Percentiles rank a stretch among this genome's conserved stretches.
Conservation (phyloP, 2,113 vertebrate species). For the Microcebus griseorufus region DNA sequence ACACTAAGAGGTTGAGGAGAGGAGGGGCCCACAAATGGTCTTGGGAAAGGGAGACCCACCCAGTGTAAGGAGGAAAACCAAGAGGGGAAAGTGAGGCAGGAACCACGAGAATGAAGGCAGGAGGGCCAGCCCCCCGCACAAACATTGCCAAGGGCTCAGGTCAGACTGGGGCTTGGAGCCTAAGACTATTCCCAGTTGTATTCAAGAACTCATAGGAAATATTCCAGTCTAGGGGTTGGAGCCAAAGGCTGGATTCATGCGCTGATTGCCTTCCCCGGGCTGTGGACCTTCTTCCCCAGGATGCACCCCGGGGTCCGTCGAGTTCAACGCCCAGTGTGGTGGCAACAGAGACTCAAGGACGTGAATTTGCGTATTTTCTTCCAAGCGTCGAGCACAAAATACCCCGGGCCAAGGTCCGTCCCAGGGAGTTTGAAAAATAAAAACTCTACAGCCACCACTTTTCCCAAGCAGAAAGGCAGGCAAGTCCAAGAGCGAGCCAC, state of each 20-base stretch:
- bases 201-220: not conserved
- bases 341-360: not conserved
- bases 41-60: not conserved
- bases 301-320: not conserved
- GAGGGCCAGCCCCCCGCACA: rapidly evolving
- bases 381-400: not conserved
- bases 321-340: not conserved
- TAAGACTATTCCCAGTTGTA: not conserved
- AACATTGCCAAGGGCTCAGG: not conserved
- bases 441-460: not conserved
- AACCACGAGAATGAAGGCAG: rapidly evolving
- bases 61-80: not conserved
- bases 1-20: not conserved
- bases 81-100: not conserved
- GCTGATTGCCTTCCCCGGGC: not conserved
- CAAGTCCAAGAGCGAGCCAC: no score
- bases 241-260: no score
- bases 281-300: not conserved
- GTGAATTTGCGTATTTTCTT: not conserved
- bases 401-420: not conserved
- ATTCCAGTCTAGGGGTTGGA: not conserved
- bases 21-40: not conserved
- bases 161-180: not conserved
- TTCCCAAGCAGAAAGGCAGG: not conserved
- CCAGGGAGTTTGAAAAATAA: not conserved